Percentiles rank a stretch among this genome's conserved stretches.
These are phyloP conservation scores for Paragorgia papillata DNA, from an alignment of 92 coral and sea anemone species.

Conservation along the genomic window DNA sequence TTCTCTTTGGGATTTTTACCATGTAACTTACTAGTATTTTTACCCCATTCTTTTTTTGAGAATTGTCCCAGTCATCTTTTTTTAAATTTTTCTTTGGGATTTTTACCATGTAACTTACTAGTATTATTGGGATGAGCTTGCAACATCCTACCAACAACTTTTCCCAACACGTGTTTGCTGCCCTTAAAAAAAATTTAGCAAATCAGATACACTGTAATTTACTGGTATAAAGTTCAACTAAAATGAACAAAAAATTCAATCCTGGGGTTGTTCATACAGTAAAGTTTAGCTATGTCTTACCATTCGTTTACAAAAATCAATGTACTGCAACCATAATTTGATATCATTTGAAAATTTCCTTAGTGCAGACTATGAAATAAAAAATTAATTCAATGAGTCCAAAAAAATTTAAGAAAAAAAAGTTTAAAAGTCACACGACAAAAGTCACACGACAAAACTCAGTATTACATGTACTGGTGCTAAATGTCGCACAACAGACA, in stretches of 20 bases:
- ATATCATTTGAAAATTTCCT: slow-evolving; percentile 90
- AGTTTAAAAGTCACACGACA: too few relatives aligned
- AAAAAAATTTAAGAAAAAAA: not conserved
- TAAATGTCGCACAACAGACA: too few relatives aligned
- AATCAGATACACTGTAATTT: too few relatives aligned
- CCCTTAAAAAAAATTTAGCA: slow-evolving; percentile 55
- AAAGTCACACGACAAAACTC: too few relatives aligned
- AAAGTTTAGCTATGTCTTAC: slow-evolving; percentile 47
- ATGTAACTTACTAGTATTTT: slow-evolving; percentile 74
- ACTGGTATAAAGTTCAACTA: too few relatives aligned
- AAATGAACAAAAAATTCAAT: not conserved
- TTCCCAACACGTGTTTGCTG: slow-evolving; percentile 74
- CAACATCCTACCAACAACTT: slow-evolving; percentile 76
- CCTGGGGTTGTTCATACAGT: not conserved
- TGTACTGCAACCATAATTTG: slow-evolving; percentile 95
- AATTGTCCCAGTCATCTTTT: too few relatives aligned
- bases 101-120: slow-evolving; percentile 55
- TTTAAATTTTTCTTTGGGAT: too few relatives aligned
- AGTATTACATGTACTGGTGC: too few relatives aligned
- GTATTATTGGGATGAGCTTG: slow-evolving; percentile 91
- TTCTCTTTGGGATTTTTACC: too few relatives aligned
- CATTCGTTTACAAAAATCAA: slow-evolving; percentile 85
- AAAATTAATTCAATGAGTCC: not conserved
- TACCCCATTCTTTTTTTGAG: too few relatives aligned
- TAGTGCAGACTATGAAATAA: slow-evolving; percentile 73